These are phyloP conservation scores for Apis mellifera DNA, from an alignment of 1,140 invertebrate species.

Conservation along the genomic window DNA sequence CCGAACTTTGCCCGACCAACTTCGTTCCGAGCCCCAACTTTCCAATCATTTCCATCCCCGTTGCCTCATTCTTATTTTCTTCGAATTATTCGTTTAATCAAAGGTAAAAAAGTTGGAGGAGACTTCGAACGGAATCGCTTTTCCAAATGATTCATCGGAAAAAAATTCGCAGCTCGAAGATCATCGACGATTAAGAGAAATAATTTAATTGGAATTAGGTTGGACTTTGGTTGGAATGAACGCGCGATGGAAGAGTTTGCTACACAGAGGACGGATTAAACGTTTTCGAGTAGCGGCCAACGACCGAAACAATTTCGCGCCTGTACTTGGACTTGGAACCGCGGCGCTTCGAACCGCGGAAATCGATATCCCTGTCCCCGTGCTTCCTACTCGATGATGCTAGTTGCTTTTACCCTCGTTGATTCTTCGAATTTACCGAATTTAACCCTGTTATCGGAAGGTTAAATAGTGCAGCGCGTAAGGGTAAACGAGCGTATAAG, in stretches of 20 bases:
- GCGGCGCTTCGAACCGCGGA: neutral
- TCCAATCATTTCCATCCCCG: conserved; percentile 30
- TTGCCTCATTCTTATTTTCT: neutral
- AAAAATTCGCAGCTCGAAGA: no score
- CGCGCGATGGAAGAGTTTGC: conserved; percentile 38
- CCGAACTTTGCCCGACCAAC: conserved; percentile 56
- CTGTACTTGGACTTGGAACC: conserved; percentile 46
- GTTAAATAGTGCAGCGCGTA: neutral
- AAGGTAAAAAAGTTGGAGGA: no score
- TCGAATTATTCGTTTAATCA: no score
- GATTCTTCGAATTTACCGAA: neutral
- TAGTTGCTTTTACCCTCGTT: neutral
- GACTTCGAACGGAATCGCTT: no score
- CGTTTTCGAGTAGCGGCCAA: conserved; percentile 45
- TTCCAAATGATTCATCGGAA: no score
- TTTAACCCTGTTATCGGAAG: neutral
- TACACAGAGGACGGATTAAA: conserved; percentile 59
- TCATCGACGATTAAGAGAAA: neutral
- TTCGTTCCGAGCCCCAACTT: conserved; percentile 15
- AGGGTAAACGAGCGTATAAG: neutral
- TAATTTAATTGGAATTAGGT: conserved; percentile 25
- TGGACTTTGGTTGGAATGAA: neutral
- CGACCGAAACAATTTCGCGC: conserved; percentile 47
- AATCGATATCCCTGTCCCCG: no score
- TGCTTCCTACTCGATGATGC: no score